Conservation (phyloP, 1,140 invertebrate species). For the Bombus waltoni region DNA sequence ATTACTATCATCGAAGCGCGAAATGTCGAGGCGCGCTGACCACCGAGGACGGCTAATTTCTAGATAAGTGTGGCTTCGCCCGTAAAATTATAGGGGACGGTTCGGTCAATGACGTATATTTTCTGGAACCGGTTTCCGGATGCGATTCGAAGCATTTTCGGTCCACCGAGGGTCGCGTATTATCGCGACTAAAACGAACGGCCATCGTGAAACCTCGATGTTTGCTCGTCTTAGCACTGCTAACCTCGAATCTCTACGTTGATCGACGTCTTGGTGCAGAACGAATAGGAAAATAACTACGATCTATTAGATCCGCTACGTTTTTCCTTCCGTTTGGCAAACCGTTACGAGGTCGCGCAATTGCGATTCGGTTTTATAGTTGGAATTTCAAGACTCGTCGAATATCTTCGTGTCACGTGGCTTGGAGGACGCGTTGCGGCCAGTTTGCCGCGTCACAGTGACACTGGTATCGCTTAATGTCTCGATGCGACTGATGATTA, state of each 20-base stretch:
- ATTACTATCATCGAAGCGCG: neutral
- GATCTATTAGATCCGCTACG: conserved; percentile 26
- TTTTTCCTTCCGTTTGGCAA: neutral
- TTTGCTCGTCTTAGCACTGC: conserved; percentile 25
- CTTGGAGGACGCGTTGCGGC: neutral
- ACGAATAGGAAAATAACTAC: neutral
- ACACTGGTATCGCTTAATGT: neutral
- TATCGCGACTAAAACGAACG: conserved; percentile 9
- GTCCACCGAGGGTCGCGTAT: neutral
- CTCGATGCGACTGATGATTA: neutral
- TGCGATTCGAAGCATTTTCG: conserved; percentile 35
- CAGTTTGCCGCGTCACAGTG: neutral
- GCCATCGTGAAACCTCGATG: conserved; percentile 23
- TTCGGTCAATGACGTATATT: conserved; percentile 44
- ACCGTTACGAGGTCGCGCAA: conserved; percentile 30
- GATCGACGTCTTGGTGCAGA: neutral
- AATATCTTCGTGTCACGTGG: neutral
- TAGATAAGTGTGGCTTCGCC: conserved; percentile 45
- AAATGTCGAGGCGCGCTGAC: too few species aligned
- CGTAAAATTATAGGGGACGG: conserved; percentile 53
- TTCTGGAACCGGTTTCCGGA: conserved; percentile 59
- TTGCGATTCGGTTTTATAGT: neutral
- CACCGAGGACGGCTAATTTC: neutral
- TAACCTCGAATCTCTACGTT: conserved; percentile 17
- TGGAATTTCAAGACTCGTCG: neutral